Conservation (phyloP, 2,113 vertebrate genomes). For the Anas platyrhynchos region DNA sequence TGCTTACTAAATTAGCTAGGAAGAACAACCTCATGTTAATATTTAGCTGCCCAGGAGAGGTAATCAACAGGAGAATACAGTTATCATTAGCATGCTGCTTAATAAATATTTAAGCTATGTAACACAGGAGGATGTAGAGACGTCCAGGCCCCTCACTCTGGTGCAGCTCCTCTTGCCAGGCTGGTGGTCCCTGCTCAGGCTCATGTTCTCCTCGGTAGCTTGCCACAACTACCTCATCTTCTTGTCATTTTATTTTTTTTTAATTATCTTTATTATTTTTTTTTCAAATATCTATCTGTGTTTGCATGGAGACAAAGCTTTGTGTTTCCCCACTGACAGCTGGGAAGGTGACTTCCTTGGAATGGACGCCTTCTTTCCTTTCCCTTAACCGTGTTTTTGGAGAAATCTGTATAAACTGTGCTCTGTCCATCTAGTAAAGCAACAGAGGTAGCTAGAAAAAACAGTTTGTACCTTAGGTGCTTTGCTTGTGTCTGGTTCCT, state of each 20-base stretch:
- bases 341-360: neutral
- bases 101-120: neutral
- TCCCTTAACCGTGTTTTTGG: neutral
- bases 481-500: neutral
- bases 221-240: rapidly evolving
- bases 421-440: neutral
- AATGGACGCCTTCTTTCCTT: rapidly evolving
- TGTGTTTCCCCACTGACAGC: rapidly evolving
- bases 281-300: rapidly evolving
- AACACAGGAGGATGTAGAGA: neutral
- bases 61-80: slow-evolving; percentile 24
- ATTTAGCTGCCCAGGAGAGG: slow-evolving; percentile 25
- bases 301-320: neutral
- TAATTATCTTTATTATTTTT: too few species aligned
- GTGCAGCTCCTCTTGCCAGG: neutral
- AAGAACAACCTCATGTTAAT: slow-evolving; percentile 17
- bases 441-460: rapidly evolving
- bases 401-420: neutral
- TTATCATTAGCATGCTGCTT: slow-evolving; percentile 9
- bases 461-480: neutral
- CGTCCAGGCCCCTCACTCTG: rapidly evolving
- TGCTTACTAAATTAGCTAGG: slow-evolving; percentile 27
- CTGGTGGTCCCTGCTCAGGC: neutral
- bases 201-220: neutral
- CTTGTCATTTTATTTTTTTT: rapidly evolving